Evolutionary conservation across 2,888 invertebrate species (phyloP), one percentile per base, ranked within the genome.

Genomic region (Ferrisia virgata): DNA sequence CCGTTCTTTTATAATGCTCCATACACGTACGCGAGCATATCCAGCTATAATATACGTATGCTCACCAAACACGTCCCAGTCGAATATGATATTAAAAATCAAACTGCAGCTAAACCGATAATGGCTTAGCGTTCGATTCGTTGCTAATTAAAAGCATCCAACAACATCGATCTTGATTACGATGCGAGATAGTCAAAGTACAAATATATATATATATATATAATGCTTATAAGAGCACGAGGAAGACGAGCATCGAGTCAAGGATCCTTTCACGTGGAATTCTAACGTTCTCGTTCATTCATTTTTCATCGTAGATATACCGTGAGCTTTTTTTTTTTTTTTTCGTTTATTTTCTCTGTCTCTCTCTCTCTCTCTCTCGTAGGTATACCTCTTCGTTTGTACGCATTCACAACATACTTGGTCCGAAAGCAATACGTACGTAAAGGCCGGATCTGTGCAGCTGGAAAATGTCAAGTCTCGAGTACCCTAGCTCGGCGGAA

Each of bases 391-490:
- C n/a, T n/a, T n/a, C n/a, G n/a, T n/a, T n/a, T n/a, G n/a, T n/a
- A n/a, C n/a, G n/a, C n/a, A n/a, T n/a, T n/a, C n/a, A n/a, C n/a
- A n/a, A n/a, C n/a, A n/a, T n/a, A 69, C 25, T 31, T 15, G 31
- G 18, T 33, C 33, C 33, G 15, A 72, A 31, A 72, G 31, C 31
- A 72, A n/a, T n/a, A n/a, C 31, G 72, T 31, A 72, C 69, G 69
- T 4, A 58, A 28, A 28, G 2, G 25, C 22, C 22, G 64, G 13
- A 76, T n/a, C 9, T 36, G 72, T 1, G 15, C 4, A 4, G 53
- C 15, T 39, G 13, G 72, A 76, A 76, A 76, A 76, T 76, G 72
- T 76, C 72, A 76, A 76, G 36, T n/a, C 5, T n/a, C n/a, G n/a
- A n/a, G n/a, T n/a, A n/a, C n/a, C n/a, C n/a, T n/a, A n/a, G n/a